Evolutionary conservation across 2,888 invertebrate genomes (phyloP).

Genomic region (Suillia variegata): DNA sequence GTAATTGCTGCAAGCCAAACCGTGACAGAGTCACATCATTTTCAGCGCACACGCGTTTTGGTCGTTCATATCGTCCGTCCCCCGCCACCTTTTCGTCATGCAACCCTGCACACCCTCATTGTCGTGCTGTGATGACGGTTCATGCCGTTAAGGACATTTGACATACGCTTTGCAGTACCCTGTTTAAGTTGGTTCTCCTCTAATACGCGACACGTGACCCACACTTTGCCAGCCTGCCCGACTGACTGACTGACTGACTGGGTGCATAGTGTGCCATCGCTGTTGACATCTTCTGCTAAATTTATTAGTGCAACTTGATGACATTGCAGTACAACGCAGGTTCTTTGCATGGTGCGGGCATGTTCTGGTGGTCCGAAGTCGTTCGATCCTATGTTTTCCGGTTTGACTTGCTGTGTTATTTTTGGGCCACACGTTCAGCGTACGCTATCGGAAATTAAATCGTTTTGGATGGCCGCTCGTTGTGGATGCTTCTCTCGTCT

Average conservation of each 20-base stretch:
- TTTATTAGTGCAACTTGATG: neutral
- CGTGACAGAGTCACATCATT: conserved; percentile 40
- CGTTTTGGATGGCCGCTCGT: neutral
- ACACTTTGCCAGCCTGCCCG: conserved; percentile 36
- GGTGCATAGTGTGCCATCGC: conserved; percentile 1
- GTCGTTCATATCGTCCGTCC: no score
- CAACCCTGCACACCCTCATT: conserved; percentile 44
- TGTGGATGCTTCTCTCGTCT: neutral
- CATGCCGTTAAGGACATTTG: conserved; percentile 37
- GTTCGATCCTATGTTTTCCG: no score
- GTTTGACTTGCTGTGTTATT: conserved; percentile 53
- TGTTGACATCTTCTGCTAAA: neutral
- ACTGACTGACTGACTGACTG: no score
- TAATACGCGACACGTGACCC: conserved; percentile 50
- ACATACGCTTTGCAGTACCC: conserved; percentile 50
- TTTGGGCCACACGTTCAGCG: conserved; percentile 46
- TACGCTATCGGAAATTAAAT: conserved; percentile 35
- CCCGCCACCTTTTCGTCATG: conserved; percentile 38
- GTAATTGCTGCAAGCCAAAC: conserved; percentile 31
- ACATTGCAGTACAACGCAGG: neutral
- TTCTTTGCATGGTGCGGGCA: neutral
- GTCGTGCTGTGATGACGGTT: neutral
- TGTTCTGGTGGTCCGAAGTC: neutral
- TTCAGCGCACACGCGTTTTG: no score
- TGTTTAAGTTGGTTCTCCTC: conserved; percentile 43